phyloP scores from a whole-genome alignment of 1,140 invertebrate species.

The Drosophila nannoptera region DNA sequence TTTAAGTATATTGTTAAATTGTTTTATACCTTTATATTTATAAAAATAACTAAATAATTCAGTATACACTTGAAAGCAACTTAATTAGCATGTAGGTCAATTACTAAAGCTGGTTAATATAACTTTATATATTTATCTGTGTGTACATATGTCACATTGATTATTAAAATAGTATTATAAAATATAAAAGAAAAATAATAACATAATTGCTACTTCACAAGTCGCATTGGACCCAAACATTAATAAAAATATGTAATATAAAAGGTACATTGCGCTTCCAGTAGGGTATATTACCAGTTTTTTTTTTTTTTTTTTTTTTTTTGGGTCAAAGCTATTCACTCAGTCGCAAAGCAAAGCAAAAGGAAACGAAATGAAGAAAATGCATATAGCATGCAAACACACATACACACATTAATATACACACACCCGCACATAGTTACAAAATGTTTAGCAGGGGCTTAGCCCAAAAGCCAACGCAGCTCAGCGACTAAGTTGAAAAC shows the following conservation, averaged over 20 bases:
- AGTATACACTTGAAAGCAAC: background rate
- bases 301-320: conserved; percentile 78
- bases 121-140: background rate
- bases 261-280: conserved; percentile 57
- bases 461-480: conserved; percentile 40
- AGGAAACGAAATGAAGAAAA: conserved; percentile 65
- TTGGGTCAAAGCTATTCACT: conserved; percentile 79
- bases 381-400: conserved; percentile 66
- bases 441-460: conserved; percentile 51
- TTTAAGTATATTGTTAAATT: background rate
- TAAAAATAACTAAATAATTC: background rate
- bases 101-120: conserved; percentile 17
- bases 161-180: conserved; percentile 13
- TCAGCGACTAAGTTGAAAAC: conserved; percentile 39
- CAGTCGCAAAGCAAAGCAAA: conserved; percentile 60
- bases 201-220: background rate
- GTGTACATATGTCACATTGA: background rate
- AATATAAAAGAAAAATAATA: conserved; percentile 22
- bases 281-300: conserved; percentile 68
- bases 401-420: conserved; percentile 21
- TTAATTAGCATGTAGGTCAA: conserved; percentile 35
- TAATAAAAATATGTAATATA: conserved; percentile 15
- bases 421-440: conserved; percentile 33
- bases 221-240: conserved; percentile 11
- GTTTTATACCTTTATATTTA: background rate